phyloP scores from a whole-genome alignment of 2,888 invertebrate species.

The Cryptophagus acutangulus region DNA sequence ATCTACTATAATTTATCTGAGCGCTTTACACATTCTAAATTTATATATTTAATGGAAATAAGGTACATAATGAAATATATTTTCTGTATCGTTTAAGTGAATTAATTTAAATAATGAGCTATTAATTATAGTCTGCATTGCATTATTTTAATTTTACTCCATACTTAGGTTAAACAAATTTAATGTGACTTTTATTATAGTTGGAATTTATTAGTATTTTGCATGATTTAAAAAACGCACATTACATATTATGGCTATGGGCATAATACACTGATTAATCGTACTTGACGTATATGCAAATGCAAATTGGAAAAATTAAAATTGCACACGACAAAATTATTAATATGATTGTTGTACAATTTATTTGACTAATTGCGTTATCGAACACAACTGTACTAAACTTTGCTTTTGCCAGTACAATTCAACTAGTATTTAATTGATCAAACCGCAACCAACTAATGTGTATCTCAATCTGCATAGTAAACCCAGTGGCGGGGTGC shows the following conservation, averaged over 20 bases:
- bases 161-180: slow-evolving; percentile 27
- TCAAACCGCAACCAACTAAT: too few relatives aligned
- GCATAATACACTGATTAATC: slow-evolving; percentile 30
- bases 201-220: slow-evolving; percentile 31
- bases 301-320: slow-evolving; percentile 29
- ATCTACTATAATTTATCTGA: too few relatives aligned
- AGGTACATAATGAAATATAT: slow-evolving; percentile 3
- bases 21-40: too few relatives aligned
- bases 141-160: slow-evolving; percentile 23
- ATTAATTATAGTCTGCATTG: slow-evolving; percentile 28
- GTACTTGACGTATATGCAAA: slow-evolving; percentile 25
- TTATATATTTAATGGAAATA: too few relatives aligned
- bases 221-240: slow-evolving; percentile 31
- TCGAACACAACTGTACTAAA: too few relatives aligned
- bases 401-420: too few relatives aligned
- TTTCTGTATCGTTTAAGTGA: slow-evolving; percentile 24
- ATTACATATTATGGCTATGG: slow-evolving; percentile 22
- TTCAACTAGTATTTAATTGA: too few relatives aligned
- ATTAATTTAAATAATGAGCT: slow-evolving; percentile 34
- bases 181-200: slow-evolving; percentile 32
- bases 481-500: too few relatives aligned
- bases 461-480: too few relatives aligned
- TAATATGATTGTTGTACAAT: too few relatives aligned
- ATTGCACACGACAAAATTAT: slow-evolving; percentile 28
- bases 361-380: too few relatives aligned